These are phyloP conservation scores for Alsophila aescularia DNA, from an alignment of 2,888 invertebrate genomes.

Conservation along the genomic window DNA sequence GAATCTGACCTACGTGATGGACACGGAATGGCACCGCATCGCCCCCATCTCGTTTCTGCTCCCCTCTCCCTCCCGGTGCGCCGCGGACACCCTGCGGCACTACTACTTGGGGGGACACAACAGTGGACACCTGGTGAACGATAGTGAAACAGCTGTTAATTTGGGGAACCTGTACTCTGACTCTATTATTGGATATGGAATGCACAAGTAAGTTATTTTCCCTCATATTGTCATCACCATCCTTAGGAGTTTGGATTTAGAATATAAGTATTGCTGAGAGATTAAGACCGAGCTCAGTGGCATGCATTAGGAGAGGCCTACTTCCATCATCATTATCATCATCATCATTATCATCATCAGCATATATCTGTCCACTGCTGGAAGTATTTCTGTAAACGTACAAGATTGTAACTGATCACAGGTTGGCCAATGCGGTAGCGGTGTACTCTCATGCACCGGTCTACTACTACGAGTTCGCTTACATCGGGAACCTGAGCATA, in stretches of 20 bases:
- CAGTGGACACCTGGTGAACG: slow-evolving; percentile 42
- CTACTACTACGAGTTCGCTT: slow-evolving; percentile 64
- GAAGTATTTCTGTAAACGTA: too few species aligned
- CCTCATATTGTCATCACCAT: too few species aligned
- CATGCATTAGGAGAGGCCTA: too few species aligned
- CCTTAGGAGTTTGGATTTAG: too few species aligned
- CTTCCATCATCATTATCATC: too few species aligned
- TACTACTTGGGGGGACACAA: slow-evolving; percentile 39
- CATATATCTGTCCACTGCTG: too few species aligned
- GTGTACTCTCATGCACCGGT: slow-evolving; percentile 54
- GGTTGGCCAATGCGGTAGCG: slow-evolving; percentile 58
- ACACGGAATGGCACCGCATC: slow-evolving; percentile 82
- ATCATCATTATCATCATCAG: too few species aligned
- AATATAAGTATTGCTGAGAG: too few species aligned
- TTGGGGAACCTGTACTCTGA: slow-evolving; percentile 57
- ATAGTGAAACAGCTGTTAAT: slow-evolving; percentile 36
- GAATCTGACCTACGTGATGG: slow-evolving; percentile 76
- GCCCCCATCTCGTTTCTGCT: slow-evolving; percentile 87
- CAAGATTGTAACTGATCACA: too few species aligned
- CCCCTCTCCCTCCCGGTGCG: slow-evolving; percentile 70
- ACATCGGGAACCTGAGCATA: slow-evolving; percentile 62
- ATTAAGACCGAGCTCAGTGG: too few species aligned
- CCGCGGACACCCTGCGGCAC: slow-evolving; percentile 68
- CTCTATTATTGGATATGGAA: slow-evolving; percentile 57
- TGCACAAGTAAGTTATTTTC: slow-evolving; percentile 70